A percentile compares a stretch with the other conserved stretches of the same genome.
Evolutionary conservation across 2,797 vertebrate genomes (phyloP).

Genomic region (Megaceryle alcyon): DNA sequence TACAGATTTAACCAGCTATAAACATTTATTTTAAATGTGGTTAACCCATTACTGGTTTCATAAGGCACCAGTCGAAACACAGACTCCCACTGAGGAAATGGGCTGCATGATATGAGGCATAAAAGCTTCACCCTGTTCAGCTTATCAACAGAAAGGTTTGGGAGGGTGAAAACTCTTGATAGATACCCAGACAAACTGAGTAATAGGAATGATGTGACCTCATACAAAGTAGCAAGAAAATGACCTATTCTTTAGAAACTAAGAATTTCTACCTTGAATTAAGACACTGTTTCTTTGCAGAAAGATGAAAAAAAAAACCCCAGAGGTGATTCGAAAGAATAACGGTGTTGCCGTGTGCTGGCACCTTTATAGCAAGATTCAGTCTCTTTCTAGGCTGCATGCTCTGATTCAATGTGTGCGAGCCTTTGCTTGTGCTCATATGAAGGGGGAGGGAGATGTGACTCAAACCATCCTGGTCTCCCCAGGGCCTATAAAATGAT

Average conservation of each 20-base stretch:
- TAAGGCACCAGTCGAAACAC: not conserved
- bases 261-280: not conserved
- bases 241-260: not conserved
- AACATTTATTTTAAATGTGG: not conserved
- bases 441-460: not conserved
- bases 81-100: not conserved
- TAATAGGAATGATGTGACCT: not conserved
- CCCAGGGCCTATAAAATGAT: not conserved
- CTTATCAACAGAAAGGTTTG: not conserved
- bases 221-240: not conserved
- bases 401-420: not conserved
- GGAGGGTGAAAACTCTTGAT: not conserved
- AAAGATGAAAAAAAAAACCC: not conserved
- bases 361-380: not conserved
- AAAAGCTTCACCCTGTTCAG: not conserved
- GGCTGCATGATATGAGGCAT: not conserved
- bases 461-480: not conserved
- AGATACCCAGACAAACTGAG: not conserved
- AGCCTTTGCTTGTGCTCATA: not conserved
- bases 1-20: not conserved
- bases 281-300: not conserved
- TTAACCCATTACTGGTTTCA: not conserved
- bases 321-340: not conserved
- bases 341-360: not conserved
- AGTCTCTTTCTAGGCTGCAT: not conserved